Percentiles rank a stretch among this genome's conserved stretches.
Evolutionary conservation across 2,888 invertebrate genomes (phyloP).

Genomic region (Entomobrya proxima): DNA sequence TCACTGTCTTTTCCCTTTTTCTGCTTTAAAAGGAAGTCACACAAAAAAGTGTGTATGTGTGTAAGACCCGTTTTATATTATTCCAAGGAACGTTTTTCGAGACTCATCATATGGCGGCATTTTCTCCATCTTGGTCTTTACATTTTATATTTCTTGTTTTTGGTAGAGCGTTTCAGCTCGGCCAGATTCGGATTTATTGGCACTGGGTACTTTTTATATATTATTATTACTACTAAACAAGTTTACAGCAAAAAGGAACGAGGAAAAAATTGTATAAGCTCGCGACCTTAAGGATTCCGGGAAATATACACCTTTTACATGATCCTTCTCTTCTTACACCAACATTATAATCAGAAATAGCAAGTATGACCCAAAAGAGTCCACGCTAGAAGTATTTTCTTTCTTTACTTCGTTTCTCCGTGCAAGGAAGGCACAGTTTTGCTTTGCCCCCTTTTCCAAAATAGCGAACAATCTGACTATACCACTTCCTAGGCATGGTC

Average conservation of each 20-base stretch:
- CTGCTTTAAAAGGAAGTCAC: slow-evolving; percentile 18
- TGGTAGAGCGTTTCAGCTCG: slow-evolving; percentile 49
- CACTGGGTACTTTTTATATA: slow-evolving; percentile 42
- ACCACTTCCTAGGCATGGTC: not conserved
- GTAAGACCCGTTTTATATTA: slow-evolving; percentile 31
- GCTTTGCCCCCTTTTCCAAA: not conserved
- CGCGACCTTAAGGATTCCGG: slow-evolving; percentile 45
- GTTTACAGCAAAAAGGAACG: not conserved
- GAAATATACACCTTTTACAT: slow-evolving; percentile 31
- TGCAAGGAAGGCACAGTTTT: not conserved
- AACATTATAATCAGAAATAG: slow-evolving; percentile 35
- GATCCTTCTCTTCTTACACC: slow-evolving; percentile 28
- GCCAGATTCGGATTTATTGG: slow-evolving; percentile 58
- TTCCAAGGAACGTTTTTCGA: slow-evolving; percentile 47
- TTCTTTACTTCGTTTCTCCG: not conserved
- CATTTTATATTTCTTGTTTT: slow-evolving; percentile 43
- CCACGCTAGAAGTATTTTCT: not conserved
- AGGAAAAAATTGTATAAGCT: slow-evolving; percentile 25
- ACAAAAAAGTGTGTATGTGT: slow-evolving; percentile 4
- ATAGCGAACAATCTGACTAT: not conserved
- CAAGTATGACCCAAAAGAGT: slow-evolving; percentile 15
- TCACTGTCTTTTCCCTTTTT: slow-evolving; percentile 3
- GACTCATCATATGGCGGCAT: slow-evolving; percentile 63
- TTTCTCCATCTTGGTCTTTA: slow-evolving; percentile 44
- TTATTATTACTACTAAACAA: slow-evolving; percentile 5